Conservation (phyloP, 1,140 invertebrate species). For the Homarus americanus region DNA sequence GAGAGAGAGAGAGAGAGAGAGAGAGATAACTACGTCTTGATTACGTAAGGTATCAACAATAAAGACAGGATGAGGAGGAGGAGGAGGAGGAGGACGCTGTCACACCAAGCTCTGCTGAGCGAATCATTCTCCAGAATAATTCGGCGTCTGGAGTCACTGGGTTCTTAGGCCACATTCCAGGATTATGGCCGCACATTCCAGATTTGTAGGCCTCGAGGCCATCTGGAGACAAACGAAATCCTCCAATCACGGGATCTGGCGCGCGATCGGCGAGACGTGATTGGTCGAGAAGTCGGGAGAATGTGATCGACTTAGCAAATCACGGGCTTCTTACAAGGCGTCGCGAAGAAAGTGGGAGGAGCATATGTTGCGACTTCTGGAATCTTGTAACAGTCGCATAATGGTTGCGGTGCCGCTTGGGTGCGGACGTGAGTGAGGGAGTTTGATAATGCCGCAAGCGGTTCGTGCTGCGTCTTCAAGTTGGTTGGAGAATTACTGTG, state of each 20-base stretch:
- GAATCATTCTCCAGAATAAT: no score
- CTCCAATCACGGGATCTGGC: conserved; percentile 29
- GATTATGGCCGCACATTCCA: background rate
- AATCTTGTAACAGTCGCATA: background rate
- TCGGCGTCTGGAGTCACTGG: no score
- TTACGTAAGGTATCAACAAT: no score
- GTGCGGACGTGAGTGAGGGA: no score
- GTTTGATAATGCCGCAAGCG: no score
- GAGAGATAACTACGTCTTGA: no score
- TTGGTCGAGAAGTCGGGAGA: conserved; percentile 38
- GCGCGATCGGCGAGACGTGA: conserved; percentile 2
- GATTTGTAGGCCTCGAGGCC: conserved; percentile 20
- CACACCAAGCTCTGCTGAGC: no score
- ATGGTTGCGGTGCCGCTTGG: no score
- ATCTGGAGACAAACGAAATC: background rate
- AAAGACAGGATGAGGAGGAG: background rate
- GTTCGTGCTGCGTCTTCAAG: no score
- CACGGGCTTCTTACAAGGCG: conserved; percentile 25
- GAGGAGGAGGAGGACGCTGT: background rate
- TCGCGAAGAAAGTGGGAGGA: conserved; percentile 48
- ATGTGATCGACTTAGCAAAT: conserved; percentile 37
- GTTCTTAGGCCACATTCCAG: background rate
- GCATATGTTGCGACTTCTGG: conserved; percentile 19
- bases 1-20: background rate
- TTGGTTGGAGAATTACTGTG: no score